These are phyloP conservation scores for Conopomorpha cramerella DNA, from an alignment of 1,140 invertebrate species.

Conservation along the genomic window DNA sequence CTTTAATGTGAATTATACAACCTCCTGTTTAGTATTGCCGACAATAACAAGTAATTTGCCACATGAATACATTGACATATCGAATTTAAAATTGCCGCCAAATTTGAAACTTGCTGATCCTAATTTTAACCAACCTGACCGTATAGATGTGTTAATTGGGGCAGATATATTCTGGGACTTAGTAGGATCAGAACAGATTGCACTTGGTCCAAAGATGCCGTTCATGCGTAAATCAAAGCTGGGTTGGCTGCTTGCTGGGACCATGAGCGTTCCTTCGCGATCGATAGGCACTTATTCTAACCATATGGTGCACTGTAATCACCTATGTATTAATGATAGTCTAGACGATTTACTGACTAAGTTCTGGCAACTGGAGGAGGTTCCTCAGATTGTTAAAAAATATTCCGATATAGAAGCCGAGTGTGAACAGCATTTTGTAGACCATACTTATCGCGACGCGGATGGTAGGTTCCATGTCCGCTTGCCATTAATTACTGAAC, in stretches of 20 bases:
- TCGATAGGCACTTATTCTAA: not conserved
- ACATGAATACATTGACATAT: not conserved
- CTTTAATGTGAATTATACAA: not conserved
- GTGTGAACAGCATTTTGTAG: constrained; percentile 10
- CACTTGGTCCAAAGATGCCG: not conserved
- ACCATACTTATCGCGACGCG: constrained; percentile 1
- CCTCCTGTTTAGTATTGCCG: not conserved
- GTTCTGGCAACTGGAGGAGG: constrained; percentile 18
- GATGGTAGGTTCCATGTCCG: not conserved
- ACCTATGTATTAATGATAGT: not conserved
- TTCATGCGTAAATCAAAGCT: not conserved
- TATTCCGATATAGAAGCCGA: constrained; percentile 3
- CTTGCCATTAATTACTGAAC: not conserved
- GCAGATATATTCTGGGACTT: constrained; percentile 1
- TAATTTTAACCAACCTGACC: not conserved
- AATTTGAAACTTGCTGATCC: not conserved
- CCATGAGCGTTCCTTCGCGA: no score
- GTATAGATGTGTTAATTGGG: constrained; percentile 2
- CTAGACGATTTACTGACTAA: constrained; percentile 5
- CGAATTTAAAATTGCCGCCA: not conserved
- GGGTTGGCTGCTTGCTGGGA: not conserved
- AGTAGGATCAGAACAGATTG: not conserved
- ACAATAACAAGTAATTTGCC: not conserved
- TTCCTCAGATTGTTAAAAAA: constrained; percentile 1
- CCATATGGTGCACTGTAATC: not conserved